Evolutionary conservation across 2,113 vertebrate species (phyloP).

Genomic region (Nerophis ophidion): DNA sequence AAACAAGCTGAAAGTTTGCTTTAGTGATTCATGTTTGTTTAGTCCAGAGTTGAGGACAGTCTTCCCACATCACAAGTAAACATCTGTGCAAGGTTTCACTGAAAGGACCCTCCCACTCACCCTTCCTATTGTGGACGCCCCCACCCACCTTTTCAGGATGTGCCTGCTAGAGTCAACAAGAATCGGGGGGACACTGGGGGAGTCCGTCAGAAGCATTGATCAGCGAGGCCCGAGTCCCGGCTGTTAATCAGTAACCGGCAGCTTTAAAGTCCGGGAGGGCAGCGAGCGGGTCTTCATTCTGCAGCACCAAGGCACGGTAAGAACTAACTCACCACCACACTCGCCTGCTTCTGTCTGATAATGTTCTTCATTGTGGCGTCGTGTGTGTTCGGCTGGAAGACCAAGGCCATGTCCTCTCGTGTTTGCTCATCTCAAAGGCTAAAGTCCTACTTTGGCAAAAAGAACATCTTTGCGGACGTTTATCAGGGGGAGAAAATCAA

Average conservation of each 20-base stretch:
- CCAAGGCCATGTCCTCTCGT: slow-evolving; percentile 54
- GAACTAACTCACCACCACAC: slow-evolving; percentile 11
- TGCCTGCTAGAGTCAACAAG: slow-evolving; percentile 35
- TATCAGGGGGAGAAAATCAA: too few relatives aligned
- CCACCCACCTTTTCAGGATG: slow-evolving; percentile 11
- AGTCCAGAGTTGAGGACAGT: neutral
- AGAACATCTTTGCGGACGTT: neutral
- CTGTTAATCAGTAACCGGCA: slow-evolving; percentile 60
- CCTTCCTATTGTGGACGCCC: slow-evolving; percentile 2
- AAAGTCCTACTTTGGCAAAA: slow-evolving; percentile 34
- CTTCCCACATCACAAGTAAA: slow-evolving; percentile 12
- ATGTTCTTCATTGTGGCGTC: neutral
- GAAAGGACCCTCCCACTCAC: slow-evolving; percentile 11
- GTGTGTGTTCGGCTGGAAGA: slow-evolving; percentile 34
- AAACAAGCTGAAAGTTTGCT: too few relatives aligned
- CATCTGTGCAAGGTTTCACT: slow-evolving; percentile 8
- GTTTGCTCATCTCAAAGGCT: slow-evolving; percentile 48
- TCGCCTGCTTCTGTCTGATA: neutral
- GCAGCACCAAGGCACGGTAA: slow-evolving; percentile 46
- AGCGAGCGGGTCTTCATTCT: slow-evolving; percentile 34
- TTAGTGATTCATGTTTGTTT: slow-evolving; percentile 1
- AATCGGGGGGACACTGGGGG: slow-evolving; percentile 24
- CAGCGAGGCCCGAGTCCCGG: slow-evolving; percentile 26
- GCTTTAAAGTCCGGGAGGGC: slow-evolving; percentile 41
- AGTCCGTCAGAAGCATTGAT: slow-evolving; percentile 37